Conservation (phyloP, 2,113 vertebrate species). For the Todiramphus chloris region DNA sequence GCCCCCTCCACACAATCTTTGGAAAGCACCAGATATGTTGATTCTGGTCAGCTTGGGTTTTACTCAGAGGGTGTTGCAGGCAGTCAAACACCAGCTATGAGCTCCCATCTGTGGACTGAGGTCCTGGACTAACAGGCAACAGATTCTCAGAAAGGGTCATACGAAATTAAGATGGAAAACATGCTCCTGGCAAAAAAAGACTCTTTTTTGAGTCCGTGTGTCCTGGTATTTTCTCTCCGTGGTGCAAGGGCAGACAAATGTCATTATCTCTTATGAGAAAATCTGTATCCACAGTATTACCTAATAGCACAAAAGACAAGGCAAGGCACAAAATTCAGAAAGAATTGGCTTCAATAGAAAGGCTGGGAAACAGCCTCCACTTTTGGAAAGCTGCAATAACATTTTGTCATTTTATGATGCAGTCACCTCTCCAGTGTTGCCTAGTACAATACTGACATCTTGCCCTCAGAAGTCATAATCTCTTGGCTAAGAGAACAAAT, state of each 20-base stretch:
- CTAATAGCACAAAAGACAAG: not conserved
- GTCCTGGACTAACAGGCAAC: fast-evolving
- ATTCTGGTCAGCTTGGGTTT: not conserved
- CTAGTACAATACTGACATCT: slow-evolving; percentile 53
- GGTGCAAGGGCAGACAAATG: not conserved
- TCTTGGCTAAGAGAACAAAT: not conserved
- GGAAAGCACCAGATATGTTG: not conserved
- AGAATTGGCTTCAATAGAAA: not conserved
- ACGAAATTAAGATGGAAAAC: not conserved
- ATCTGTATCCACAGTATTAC: not conserved
- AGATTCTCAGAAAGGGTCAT: not conserved
- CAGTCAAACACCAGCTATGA: not conserved
- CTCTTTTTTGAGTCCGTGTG: not conserved
- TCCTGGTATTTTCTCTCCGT: not conserved
- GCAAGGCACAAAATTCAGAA: not conserved
- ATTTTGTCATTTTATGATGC: not conserved
- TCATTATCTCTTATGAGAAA: not conserved
- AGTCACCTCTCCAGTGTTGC: not conserved
- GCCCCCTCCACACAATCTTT: not conserved
- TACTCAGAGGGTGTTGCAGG: not conserved
- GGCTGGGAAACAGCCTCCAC: not conserved
- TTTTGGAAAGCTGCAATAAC: not conserved
- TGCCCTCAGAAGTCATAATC: slow-evolving; percentile 36
- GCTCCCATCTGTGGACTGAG: not conserved
- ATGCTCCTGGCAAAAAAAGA: not conserved